phyloP scores from a whole-genome alignment of 2,113 vertebrate species.

The Chamaea fasciata region DNA sequence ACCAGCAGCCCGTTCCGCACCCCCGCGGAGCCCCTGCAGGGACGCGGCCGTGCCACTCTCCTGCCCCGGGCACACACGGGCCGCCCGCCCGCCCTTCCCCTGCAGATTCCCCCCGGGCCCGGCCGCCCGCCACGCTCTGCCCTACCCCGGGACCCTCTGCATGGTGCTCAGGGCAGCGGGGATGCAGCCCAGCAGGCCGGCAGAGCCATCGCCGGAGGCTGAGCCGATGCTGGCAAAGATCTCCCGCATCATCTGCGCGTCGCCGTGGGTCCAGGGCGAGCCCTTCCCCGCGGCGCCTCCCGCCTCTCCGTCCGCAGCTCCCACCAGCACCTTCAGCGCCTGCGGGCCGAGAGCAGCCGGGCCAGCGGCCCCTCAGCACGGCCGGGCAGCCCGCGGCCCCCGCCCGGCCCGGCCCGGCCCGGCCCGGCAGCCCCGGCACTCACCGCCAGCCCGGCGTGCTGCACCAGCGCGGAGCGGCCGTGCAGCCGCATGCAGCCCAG shows the following conservation, averaged over 20 bases:
- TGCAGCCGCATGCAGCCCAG: constrained; percentile 88
- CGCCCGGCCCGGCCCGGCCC: not conserved
- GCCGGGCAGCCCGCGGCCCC: accelerated
- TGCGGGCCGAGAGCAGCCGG: constrained; percentile 18
- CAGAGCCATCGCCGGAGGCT: constrained; percentile 78
- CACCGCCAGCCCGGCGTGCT: constrained; percentile 88
- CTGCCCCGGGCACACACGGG: not conserved
- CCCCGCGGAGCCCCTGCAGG: constrained; percentile 75
- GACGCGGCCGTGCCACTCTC: not conserved
- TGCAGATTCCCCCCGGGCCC: accelerated
- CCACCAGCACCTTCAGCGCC: constrained; percentile 88
- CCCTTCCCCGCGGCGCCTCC: constrained; percentile 56
- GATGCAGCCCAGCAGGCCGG: constrained; percentile 79
- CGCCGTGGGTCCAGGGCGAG: constrained; percentile 73
- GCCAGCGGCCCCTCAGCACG: accelerated
- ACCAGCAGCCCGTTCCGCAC: constrained; percentile 87
- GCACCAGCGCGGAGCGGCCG: constrained; percentile 71
- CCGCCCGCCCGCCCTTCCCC: not conserved
- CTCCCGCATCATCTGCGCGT: constrained; percentile 88
- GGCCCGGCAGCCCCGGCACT: not conserved
- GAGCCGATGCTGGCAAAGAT: constrained; percentile 96
- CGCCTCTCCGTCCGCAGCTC: constrained; percentile 78
- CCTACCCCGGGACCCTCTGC: constrained; percentile 80
- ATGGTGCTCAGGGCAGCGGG: constrained; percentile 83
- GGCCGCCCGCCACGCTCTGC: accelerated